A percentile compares a stretch with the other conserved stretches of the same genome.
Evolutionary conservation across 2,113 vertebrate species (phyloP).

Genomic region (Tetraodon nigroviridis): DNA sequence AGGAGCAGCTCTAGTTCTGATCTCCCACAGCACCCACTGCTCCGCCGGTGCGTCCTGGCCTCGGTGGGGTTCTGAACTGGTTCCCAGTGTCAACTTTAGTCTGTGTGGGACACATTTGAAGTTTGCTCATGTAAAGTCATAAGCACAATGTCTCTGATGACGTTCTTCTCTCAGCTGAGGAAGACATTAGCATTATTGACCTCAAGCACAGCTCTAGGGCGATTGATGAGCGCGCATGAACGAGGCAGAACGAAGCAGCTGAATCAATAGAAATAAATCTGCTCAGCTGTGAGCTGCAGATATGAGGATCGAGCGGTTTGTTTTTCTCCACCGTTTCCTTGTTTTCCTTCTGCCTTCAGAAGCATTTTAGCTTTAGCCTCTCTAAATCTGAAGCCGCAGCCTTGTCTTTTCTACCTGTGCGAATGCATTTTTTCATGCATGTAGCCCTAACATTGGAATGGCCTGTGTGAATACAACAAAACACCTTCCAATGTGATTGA

Average conservation of each 20-base stretch:
- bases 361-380: too few relatives aligned
- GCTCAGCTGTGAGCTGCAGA: conserved; percentile 36
- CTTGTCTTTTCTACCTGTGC: too few relatives aligned
- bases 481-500: too few relatives aligned
- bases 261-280: conserved; percentile 47
- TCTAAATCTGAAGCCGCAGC: too few relatives aligned
- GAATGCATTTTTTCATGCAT: too few relatives aligned
- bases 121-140: background rate
- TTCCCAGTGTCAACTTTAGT: too few relatives aligned
- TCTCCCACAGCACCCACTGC: background rate
- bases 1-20: background rate
- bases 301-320: conserved; percentile 52
- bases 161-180: conserved; percentile 5
- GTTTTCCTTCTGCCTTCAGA: background rate
- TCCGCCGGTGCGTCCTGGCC: too few relatives aligned
- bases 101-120: background rate
- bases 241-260: conserved; percentile 25
- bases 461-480: too few relatives aligned
- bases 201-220: conserved; percentile 39
- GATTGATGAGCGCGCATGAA: conserved; percentile 35
- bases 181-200: conserved; percentile 57
- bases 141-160: conserved; percentile 12
- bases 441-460: too few relatives aligned
- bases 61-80: too few relatives aligned
- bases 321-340: background rate